phyloP scores from a whole-genome alignment of 1,140 invertebrate species.

The Parapsyche elsis region DNA sequence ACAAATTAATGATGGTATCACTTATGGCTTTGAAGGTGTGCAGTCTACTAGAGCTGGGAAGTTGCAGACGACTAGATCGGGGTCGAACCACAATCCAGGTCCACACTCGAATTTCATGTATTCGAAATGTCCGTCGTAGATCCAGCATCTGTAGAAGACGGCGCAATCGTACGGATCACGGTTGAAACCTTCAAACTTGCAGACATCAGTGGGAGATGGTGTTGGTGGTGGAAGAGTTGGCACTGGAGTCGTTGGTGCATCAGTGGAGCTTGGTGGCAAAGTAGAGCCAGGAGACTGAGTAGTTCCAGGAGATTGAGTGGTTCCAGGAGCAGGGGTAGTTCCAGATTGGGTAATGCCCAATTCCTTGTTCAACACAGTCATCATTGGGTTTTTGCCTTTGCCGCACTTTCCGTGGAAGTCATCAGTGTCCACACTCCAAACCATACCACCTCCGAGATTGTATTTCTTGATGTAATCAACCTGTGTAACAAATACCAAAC shows the following conservation, averaged over 20 bases:
- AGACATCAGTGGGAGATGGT: conserved; percentile 18
- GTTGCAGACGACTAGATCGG: not conserved
- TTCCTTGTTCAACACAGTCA: conserved; percentile 65
- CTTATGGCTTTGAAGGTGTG: not conserved
- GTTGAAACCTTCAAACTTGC: conserved; percentile 32
- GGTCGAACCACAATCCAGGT: conserved; percentile 22
- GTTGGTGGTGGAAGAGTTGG: conserved; percentile 8
- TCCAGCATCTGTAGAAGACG: conserved; percentile 29
- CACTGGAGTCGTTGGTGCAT: not conserved
- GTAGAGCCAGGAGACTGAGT: not conserved
- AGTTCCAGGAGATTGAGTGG: not conserved
- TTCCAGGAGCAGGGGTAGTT: not conserved
- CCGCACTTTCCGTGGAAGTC: conserved; percentile 74
- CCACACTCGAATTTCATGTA: conserved; percentile 33
- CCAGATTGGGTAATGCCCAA: not conserved
- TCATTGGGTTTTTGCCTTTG: conserved; percentile 63
- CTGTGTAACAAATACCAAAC: conserved; percentile 49
- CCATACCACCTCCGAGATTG: conserved; percentile 65
- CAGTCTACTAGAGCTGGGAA: conserved; percentile 10
- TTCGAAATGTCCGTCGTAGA: conserved; percentile 2
- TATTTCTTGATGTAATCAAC: conserved; percentile 64
- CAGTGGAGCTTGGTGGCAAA: not conserved
- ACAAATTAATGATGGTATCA: not conserved
- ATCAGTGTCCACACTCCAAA: conserved; percentile 81
- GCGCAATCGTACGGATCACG: conserved; percentile 20